Base-by-base conservation (phyloP, 2,888 invertebrate genomes). In the Poecilus cupreus region DNA sequence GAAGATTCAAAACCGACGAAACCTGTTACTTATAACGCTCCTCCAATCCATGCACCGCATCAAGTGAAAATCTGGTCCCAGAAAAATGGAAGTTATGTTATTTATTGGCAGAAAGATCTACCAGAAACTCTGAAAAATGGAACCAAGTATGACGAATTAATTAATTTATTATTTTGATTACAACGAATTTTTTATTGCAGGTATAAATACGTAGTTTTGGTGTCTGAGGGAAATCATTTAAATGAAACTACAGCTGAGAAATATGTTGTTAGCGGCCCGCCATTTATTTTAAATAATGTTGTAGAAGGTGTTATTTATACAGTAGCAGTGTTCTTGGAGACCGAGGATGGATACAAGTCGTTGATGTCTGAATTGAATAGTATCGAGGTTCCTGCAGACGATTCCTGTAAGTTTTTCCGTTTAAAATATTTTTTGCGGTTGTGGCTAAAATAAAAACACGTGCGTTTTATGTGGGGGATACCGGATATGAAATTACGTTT, bases 191-290 rank as follows among this genome's bases (percentile, higher is more conserved):
- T 75, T 75, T 51, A 8, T 87, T 87, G 5, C 75, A 91, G 91
- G 6, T 91, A 89, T 84, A 88, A 90, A 82, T 96, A 93, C 86
- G 93, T 94, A 87, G 90, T 96, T 11, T 89, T 94, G 82, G 91
- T 96, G 0, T 92, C 92, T 0, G 90, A 91, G 84, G 91, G 91
- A 8, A 87, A 89, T 20, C 89, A 89, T 16, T 84, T 91, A 72
- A 91, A 90, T 82, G 88, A 91, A 86, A 90, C 90, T 2, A 89
- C 91, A 0, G 89, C 91, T 77, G 88, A 91, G 81, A 86, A 88
- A 13, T 91, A 91, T 57, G 87, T 88, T 0, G 88, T 89, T 1
- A 89, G 91, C 0, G 90, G 91, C 18, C 90, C 94, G 2, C 92
- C 94, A 0, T 91, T 92, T 85, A 88, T 90, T 10, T 91, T 90